phyloP scores from a whole-genome alignment of 2,888 invertebrate genomes.

The Drosophila niveifrons region DNA sequence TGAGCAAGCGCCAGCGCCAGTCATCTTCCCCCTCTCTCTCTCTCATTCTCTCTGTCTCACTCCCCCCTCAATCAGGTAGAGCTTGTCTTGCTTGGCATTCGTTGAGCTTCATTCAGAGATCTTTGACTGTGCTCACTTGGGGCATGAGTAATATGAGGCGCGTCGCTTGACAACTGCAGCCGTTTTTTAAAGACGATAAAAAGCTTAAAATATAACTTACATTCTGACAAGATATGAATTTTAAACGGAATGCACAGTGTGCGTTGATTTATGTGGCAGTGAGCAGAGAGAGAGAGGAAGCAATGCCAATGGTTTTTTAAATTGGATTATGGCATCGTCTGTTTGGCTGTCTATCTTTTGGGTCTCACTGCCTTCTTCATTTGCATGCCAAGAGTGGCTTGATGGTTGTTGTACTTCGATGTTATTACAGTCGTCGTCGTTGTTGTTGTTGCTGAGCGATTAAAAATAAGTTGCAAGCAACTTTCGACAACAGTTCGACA shows the following conservation, averaged over 20 bases:
- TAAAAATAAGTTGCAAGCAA: slow-evolving; percentile 49
- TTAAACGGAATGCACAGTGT: slow-evolving; percentile 73
- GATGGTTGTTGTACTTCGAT: slow-evolving; percentile 6
- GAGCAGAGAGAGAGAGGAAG: slow-evolving; percentile 11
- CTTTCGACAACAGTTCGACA: slow-evolving; percentile 43
- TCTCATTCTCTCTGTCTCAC: not conserved
- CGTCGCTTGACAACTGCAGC: slow-evolving; percentile 48
- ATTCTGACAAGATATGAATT: slow-evolving; percentile 82
- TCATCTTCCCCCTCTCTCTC: not conserved
- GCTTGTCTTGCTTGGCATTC: slow-evolving; percentile 24
- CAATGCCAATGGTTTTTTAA: slow-evolving; percentile 64
- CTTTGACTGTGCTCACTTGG: slow-evolving; percentile 33
- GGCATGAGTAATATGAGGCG: slow-evolving; percentile 70
- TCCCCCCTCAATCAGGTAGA: slow-evolving; percentile 29
- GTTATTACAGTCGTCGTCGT: not conserved
- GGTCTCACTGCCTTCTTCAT: slow-evolving; percentile 29
- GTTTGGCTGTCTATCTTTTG: slow-evolving; percentile 30
- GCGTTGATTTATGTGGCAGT: slow-evolving; percentile 72
- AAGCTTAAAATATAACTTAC: slow-evolving; percentile 81
- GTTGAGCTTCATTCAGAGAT: slow-evolving; percentile 51
- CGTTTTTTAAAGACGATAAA: slow-evolving; percentile 73
- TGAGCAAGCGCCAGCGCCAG: slow-evolving; percentile 31
- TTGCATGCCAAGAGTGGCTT: slow-evolving; percentile 62
- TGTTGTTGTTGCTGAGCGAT: slow-evolving; percentile 30
- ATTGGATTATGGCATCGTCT: slow-evolving; percentile 68